phyloP scores from a whole-genome alignment of 2,113 vertebrate genomes.

The Periophthalmodon schlosseri region DNA sequence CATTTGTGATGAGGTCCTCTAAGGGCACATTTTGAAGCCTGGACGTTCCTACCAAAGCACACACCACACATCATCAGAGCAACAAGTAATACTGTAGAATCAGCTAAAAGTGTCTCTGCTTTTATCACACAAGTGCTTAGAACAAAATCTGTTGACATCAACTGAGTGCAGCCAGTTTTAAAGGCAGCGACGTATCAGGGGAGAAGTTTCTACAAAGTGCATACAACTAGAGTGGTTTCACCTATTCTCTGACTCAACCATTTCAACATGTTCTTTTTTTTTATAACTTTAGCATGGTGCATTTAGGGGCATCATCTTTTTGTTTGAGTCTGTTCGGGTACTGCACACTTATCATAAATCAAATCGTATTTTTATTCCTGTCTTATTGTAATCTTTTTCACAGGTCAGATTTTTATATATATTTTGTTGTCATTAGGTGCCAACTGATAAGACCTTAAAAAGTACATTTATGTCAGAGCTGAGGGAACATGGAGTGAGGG shows the following conservation, averaged over 20 bases:
- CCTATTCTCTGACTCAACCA: neutral
- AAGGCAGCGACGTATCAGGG: neutral
- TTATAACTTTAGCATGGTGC: neutral
- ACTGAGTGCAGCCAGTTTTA: neutral
- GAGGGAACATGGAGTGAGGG: neutral
- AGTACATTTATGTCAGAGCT: neutral
- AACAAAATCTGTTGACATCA: slow-evolving; percentile 32
- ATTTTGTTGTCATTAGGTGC: neutral
- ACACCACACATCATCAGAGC: neutral
- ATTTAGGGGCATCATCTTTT: neutral
- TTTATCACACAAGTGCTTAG: slow-evolving; percentile 30
- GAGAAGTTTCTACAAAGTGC: slow-evolving; percentile 17
- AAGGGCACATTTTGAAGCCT: slow-evolving; percentile 1
- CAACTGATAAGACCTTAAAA: neutral
- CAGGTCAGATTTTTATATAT: neutral
- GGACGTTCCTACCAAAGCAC: neutral
- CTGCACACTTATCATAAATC: neutral
- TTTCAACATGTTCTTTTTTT: neutral
- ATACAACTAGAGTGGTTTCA: slow-evolving; percentile 12
- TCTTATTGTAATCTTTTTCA: neutral
- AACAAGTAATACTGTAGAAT: neutral
- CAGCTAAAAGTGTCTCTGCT: slow-evolving; percentile 13
- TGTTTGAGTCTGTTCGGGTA: neutral
- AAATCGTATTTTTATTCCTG: too few relatives aligned
- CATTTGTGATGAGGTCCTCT: neutral